Evolutionary conservation across 2,888 invertebrate species (phyloP), one percentile per base, ranked within the genome.

Genomic region (Morpho deidamia): DNA sequence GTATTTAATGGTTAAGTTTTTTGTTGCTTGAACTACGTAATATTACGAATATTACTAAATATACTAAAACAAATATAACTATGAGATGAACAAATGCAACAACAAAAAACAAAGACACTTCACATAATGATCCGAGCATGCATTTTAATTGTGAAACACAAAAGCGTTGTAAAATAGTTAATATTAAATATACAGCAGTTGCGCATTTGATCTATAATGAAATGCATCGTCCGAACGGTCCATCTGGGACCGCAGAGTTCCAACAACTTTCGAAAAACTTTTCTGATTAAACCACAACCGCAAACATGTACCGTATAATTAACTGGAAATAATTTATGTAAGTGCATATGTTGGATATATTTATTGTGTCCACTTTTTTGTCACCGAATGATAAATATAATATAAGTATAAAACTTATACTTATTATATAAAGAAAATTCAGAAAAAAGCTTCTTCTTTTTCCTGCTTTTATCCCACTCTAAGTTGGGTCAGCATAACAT

Each of bases 201-300:
- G 50, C 37, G 43, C 51, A 53, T 56, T 56, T 49, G 44, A 40
- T 52, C 46, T 55, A 43, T 56, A 59, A 59, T 56, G 44, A 59
- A 55, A 59, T 56, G 56, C 54, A 59, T 54, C 49, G 49, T 40
- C 43, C 51, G 56, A 50, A 57, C 60, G 47, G 57, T 59, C 58
- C 60, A 55, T 59, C 57, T 55, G 60, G 59, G 60, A 59, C 58
- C 57, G 11, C 57, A 53, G 45, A 47, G 55, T 11, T 44, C 56
- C 47, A 50, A 39, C 54, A 66, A 68, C 64, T 67, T 60, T 54
- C 56, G 54, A 53, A 64, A 65, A 69, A 68, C 61, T 68, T 67
- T 65, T 58, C 65, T 67, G 65, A 67, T 69, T 70, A 67, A 67
- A 66, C 67, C 65, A 57, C 64, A 44, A 56, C 60, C 63, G 53